A percentile compares a stretch with the other conserved stretches of the same genome.
Evolutionary conservation across 2,113 vertebrate genomes (phyloP).

Genomic region (Fulica atra): DNA sequence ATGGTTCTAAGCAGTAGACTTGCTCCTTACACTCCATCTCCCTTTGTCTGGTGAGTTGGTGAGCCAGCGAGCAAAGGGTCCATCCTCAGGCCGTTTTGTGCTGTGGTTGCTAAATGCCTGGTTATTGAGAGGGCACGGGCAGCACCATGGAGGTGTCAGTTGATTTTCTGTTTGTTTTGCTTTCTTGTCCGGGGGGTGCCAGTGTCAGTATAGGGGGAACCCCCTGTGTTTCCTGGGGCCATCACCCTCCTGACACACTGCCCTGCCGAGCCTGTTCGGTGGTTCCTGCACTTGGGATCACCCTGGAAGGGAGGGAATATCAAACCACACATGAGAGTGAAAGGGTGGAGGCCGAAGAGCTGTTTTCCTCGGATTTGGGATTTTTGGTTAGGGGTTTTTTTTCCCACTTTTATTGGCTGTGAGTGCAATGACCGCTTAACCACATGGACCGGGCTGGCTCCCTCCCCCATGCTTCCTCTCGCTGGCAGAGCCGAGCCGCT

Average conservation of each 20-base stretch:
- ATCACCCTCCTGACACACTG: accelerated
- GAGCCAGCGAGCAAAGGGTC: neutral
- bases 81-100: neutral
- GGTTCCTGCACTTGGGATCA: accelerated
- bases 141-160: accelerated
- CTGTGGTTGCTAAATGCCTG: neutral
- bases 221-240: neutral
- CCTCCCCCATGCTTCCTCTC: constrained; percentile 57
- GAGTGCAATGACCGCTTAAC: constrained; percentile 34
- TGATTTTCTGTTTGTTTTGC: neutral
- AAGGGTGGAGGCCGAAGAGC: neutral
- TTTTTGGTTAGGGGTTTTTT: neutral
- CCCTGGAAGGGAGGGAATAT: neutral
- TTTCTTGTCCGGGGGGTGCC: neutral
- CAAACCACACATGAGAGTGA: neutral
- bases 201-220: neutral
- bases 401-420: neutral
- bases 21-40: neutral
- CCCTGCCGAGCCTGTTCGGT: neutral
- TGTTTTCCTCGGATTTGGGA: neutral
- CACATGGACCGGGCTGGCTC: neutral
- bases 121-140: accelerated
- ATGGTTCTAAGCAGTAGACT: neutral
- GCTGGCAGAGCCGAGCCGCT: neutral
- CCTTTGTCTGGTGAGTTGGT: neutral